A percentile compares a stretch with the other conserved stretches of the same genome.
These are phyloP conservation scores for Exocentrus adspersus DNA, from an alignment of 2,888 invertebrate genomes.

Conservation along the genomic window DNA sequence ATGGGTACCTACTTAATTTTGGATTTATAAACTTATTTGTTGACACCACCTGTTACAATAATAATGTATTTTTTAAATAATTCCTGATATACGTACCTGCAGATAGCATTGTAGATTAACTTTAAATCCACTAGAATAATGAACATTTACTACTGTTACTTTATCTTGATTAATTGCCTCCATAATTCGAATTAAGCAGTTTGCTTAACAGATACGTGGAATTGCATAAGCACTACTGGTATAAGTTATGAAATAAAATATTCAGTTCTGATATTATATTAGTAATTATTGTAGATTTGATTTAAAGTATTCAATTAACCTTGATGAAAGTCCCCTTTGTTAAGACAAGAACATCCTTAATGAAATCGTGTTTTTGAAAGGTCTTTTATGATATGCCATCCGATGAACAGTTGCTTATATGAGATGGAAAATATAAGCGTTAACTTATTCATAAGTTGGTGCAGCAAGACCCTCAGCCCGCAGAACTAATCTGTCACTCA, in stretches of 20 bases:
- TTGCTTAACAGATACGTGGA: too few relatives aligned
- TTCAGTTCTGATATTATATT: not conserved
- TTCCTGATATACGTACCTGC: too few relatives aligned
- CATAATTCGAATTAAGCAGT: too few relatives aligned
- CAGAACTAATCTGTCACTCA: conserved; percentile 61
- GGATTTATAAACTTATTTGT: too few relatives aligned
- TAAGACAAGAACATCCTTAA: conserved; percentile 16
- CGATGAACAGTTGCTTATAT: conserved; percentile 31
- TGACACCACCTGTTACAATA: too few relatives aligned
- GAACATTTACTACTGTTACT: too few relatives aligned
- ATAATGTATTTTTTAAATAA: too few relatives aligned
- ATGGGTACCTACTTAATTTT: too few relatives aligned
- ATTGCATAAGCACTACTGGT: not conserved
- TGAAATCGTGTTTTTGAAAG: conserved; percentile 30
- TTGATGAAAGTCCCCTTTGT: not conserved
- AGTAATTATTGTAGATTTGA: not conserved
- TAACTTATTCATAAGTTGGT: conserved; percentile 50
- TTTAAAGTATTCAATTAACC: not conserved
- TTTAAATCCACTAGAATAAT: too few relatives aligned
- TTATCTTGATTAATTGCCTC: too few relatives aligned
- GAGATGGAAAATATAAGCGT: conserved; percentile 25
- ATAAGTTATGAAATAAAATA: not conserved
- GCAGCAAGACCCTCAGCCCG: conserved; percentile 47
- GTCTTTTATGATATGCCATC: conserved; percentile 25
- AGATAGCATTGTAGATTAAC: too few relatives aligned